These are phyloP conservation scores for Crematogaster levior DNA, from an alignment of 2,888 invertebrate genomes.

Conservation along the genomic window DNA sequence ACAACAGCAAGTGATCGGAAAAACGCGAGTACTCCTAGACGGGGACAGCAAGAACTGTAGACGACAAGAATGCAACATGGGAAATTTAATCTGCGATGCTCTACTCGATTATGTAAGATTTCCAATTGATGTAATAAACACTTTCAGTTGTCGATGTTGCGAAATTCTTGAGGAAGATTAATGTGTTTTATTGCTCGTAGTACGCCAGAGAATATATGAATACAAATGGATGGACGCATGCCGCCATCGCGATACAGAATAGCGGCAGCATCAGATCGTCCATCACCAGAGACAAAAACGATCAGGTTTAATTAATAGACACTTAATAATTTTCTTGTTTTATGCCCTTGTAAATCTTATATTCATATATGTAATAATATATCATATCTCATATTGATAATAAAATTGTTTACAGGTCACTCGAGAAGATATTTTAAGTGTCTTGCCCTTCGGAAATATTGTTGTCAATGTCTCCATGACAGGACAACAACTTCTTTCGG, in stretches of 20 bases:
- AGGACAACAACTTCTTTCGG: conserved; percentile 88
- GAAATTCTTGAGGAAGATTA: neutral
- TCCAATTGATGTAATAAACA: neutral
- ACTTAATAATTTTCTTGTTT: neutral
- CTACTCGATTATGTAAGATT: conserved; percentile 88
- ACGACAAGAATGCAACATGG: conserved; percentile 92
- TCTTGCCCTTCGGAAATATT: conserved; percentile 92
- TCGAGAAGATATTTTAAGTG: conserved; percentile 90
- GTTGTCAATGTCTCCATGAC: conserved; percentile 89
- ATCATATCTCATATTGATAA: no score
- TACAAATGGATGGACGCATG: conserved; percentile 90
- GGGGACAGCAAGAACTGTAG: conserved; percentile 89
- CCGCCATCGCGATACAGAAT: conserved; percentile 91
- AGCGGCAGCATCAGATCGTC: conserved; percentile 92
- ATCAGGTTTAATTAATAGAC: conserved; percentile 80
- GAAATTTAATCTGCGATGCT: conserved; percentile 93
- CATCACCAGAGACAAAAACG: conserved; percentile 86
- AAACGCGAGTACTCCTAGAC: conserved; percentile 90
- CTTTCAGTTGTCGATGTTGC: neutral
- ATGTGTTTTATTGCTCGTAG: conserved; percentile 63
- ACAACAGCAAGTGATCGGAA: conserved; percentile 88
- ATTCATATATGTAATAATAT: no score
- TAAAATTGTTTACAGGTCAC: conserved; percentile 87
- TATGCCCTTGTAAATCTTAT: neutral
- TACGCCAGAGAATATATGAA: conserved; percentile 86